Percentiles rank a stretch among this genome's conserved stretches.
phyloP scores from a whole-genome alignment of 2,113 vertebrate species.

The Toxotes jaculatrix region DNA sequence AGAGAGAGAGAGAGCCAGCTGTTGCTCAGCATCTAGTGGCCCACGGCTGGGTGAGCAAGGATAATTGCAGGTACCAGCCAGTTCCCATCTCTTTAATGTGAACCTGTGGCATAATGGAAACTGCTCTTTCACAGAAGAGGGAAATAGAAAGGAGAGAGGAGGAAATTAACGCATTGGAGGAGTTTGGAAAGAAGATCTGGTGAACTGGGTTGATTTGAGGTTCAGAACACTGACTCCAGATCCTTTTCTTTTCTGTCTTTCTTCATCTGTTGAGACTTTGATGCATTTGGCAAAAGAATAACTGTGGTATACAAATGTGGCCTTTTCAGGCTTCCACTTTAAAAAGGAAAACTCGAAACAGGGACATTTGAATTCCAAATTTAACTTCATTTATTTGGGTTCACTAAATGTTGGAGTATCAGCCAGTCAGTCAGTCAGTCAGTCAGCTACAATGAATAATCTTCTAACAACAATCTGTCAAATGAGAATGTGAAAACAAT shows the following conservation, averaged over 20 bases:
- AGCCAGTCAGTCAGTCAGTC: no score
- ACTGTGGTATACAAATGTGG: not conserved
- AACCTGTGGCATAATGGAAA: slow-evolving; percentile 72
- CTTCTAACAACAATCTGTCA: no score
- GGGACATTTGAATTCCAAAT: no score
- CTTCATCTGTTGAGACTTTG: not conserved
- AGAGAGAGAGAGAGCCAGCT: slow-evolving; percentile 67
- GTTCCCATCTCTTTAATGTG: slow-evolving; percentile 77
- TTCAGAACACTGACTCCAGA: not conserved
- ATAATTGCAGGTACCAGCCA: slow-evolving; percentile 83
- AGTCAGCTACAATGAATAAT: no score
- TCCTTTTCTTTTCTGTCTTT: not conserved
- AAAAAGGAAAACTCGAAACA: no score
- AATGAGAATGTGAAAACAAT: no score
- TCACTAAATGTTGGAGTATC: no score
- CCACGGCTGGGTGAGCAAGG: slow-evolving; percentile 78
- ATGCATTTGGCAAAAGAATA: not conserved
- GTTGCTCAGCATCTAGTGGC: slow-evolving; percentile 65
- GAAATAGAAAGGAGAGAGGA: slow-evolving; percentile 44
- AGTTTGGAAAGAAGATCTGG: slow-evolving; percentile 35
- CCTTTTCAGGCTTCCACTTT: not conserved
- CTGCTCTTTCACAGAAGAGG: slow-evolving; percentile 46
- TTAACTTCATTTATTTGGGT: no score
- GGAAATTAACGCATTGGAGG: slow-evolving; percentile 23
- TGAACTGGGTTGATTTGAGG: slow-evolving; percentile 27